A percentile compares a stretch with the other conserved stretches of the same genome.
phyloP scores from a whole-genome alignment of 2,113 vertebrate species.

The Gasterosteus aculeatus region DNA sequence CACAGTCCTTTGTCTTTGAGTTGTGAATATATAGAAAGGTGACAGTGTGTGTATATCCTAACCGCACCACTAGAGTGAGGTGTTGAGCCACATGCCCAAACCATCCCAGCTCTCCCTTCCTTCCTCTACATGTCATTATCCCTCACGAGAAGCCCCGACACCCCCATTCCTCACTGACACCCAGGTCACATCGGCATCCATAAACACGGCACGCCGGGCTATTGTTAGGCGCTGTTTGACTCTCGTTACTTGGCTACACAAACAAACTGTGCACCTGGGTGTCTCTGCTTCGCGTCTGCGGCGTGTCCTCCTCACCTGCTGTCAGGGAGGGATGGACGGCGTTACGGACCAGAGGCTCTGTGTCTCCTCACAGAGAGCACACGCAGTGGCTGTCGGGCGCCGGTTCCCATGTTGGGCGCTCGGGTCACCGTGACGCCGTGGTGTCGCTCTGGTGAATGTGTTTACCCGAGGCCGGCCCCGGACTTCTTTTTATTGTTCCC shows the following conservation, averaged over 20 bases:
- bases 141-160: constrained; percentile 9
- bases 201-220: constrained; percentile 43
- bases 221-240: constrained; percentile 50
- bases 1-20: neutral
- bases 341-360: constrained; percentile 44
- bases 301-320: constrained; percentile 49
- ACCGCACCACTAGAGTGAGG: constrained; percentile 70
- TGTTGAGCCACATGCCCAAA: constrained; percentile 50
- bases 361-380: constrained; percentile 35
- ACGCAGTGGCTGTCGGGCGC: constrained; percentile 28
- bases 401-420: constrained; percentile 27
- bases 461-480: constrained; percentile 57
- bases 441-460: constrained; percentile 52
- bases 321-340: constrained; percentile 28
- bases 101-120: neutral
- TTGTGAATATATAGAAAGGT: neutral
- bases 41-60: neutral
- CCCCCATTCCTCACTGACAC: constrained; percentile 51
- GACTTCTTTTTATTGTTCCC: constrained; percentile 66
- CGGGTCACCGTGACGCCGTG: constrained; percentile 42
- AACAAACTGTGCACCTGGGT: constrained; percentile 61
- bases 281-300: constrained; percentile 70
- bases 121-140: constrained; percentile 19
- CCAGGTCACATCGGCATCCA: constrained; percentile 53
- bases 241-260: constrained; percentile 66